These are phyloP conservation scores for Agonopterix alstromeriana DNA, from an alignment of 2,888 invertebrate species.

Conservation along the genomic window DNA sequence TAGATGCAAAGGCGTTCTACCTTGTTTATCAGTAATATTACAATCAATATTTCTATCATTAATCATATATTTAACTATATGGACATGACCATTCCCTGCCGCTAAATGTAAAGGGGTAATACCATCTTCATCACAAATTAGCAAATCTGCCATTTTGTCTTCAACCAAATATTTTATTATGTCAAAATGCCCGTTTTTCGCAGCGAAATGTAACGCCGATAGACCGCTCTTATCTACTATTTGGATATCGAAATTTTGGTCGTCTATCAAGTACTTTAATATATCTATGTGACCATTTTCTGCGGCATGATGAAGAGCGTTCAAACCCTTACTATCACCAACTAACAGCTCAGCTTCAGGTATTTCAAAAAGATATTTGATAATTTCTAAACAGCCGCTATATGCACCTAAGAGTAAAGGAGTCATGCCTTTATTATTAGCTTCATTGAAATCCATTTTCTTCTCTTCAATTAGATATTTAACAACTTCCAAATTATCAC, in stretches of 20 bases:
- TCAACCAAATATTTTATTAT: background rate
- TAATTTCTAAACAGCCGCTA: background rate
- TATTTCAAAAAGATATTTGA: background rate
- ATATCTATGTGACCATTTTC: background rate
- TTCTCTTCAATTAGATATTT: conserved; percentile 1
- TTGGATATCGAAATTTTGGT: background rate
- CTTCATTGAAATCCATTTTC: background rate
- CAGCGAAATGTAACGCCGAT: background rate
- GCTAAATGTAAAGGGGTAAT: background rate
- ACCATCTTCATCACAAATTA: background rate
- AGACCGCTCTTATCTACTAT: background rate
- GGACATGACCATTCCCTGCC: background rate
- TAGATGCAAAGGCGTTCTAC: background rate
- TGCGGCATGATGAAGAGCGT: background rate
- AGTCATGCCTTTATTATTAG: background rate
- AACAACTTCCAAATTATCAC: background rate
- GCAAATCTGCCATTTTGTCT: background rate
- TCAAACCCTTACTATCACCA: background rate
- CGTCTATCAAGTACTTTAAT: conserved; percentile 2
- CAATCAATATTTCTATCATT: conserved; percentile 1
- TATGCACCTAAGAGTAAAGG: background rate
- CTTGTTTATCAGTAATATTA: background rate
- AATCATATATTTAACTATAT: conserved; percentile 1
- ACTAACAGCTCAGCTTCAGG: background rate
- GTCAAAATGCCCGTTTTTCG: background rate